phyloP scores from a whole-genome alignment of 2,113 vertebrate genomes.

The Sula dactylatra region DNA sequence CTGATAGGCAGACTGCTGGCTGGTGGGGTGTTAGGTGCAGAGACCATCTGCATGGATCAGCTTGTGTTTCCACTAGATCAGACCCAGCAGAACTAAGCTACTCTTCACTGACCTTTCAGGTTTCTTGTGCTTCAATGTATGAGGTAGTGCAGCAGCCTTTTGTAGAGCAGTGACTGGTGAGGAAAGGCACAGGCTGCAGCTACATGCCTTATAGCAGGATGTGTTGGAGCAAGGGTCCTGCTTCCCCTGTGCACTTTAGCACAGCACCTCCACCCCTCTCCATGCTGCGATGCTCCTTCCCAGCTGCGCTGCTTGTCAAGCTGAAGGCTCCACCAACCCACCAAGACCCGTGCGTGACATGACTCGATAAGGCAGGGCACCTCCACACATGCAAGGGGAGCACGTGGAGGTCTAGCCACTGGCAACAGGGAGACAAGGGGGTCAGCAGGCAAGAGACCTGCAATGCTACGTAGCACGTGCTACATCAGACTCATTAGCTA shows the following conservation, averaged over 20 bases:
- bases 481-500: not conserved
- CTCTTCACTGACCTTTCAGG: not conserved
- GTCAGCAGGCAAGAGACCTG: not conserved
- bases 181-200: not conserved
- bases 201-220: not conserved
- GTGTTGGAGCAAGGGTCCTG: not conserved
- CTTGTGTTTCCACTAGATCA: not conserved
- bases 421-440: not conserved
- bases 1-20: not conserved
- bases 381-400: not conserved
- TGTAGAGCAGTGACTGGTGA: not conserved
- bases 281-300: not conserved
- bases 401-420: not conserved
- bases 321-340: not conserved
- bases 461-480: accelerated
- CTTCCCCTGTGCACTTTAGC: not conserved
- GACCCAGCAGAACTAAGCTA: not conserved
- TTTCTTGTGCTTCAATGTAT: not conserved
- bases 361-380: not conserved
- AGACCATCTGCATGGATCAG: not conserved
- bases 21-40: not conserved
- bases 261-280: not conserved
- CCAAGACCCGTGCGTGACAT: not conserved
- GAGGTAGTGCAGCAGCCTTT: not conserved
- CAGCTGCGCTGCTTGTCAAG: not conserved